Percentiles rank a stretch among this genome's conserved stretches.
phyloP scores from a whole-genome alignment of 2,797 vertebrate genomes.

The Furcifer pardalis region DNA sequence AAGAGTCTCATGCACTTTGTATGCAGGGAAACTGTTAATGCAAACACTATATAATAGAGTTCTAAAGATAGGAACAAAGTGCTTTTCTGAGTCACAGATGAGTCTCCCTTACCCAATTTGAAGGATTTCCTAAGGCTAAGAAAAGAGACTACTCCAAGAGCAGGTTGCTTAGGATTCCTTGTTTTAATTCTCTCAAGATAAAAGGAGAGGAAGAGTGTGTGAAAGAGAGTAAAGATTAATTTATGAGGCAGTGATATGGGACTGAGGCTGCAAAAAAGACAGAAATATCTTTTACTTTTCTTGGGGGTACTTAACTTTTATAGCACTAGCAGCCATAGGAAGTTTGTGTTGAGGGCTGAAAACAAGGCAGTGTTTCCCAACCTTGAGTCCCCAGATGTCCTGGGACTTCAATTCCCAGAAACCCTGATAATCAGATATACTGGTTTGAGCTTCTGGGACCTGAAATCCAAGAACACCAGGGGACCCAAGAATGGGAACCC shows the following conservation, averaged over 20 bases:
- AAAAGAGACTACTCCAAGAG: not conserved
- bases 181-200: not conserved
- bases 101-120: not conserved
- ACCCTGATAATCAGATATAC: too few species aligned
- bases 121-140: constrained; percentile 4
- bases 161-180: constrained; percentile 17
- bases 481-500: too few species aligned
- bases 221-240: not conserved
- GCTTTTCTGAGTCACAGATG: not conserved
- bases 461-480: too few species aligned
- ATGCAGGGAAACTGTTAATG: not conserved
- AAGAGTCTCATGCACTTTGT: not conserved
- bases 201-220: not conserved
- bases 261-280: not conserved
- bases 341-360: too few species aligned
- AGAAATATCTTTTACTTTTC: too few species aligned
- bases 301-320: not conserved
- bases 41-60: not conserved
- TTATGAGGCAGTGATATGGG: not conserved
- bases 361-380: too few species aligned
- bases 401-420: too few species aligned
- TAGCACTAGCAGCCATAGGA: not conserved
- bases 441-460: too few species aligned
- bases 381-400: too few species aligned
- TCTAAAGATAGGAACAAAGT: constrained; percentile 8